phyloP scores from a whole-genome alignment of 2,888 invertebrate genomes.

The Heliconius erato region DNA sequence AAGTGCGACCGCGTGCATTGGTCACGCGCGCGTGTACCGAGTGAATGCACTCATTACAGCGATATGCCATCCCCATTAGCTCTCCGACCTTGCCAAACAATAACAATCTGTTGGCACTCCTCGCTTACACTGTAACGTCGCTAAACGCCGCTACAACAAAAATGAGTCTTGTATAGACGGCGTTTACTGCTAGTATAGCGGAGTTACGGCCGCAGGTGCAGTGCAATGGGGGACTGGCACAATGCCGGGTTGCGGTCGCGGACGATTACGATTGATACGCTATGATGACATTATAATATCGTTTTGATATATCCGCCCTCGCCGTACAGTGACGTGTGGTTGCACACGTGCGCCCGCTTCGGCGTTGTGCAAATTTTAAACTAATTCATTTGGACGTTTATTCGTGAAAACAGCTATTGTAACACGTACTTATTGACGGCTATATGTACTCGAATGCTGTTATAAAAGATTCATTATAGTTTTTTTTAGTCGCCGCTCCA shows the following conservation, averaged over 20 bases:
- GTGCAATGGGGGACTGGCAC: background rate
- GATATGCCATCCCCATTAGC: conserved; percentile 64
- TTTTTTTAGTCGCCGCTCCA: background rate
- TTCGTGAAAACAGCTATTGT: conserved; percentile 43
- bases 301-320: conserved; percentile 63
- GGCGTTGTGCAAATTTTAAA: conserved; percentile 44
- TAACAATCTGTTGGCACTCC: conserved; percentile 49
- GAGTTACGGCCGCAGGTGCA: background rate
- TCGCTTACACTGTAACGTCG: conserved; percentile 2
- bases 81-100: conserved; percentile 43
- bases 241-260: conserved; percentile 61
- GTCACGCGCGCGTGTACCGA: conserved; percentile 49
- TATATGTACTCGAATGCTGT: background rate
- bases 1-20: conserved; percentile 42
- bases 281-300: conserved; percentile 77
- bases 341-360: conserved; percentile 57
- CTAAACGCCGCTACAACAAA: background rate
- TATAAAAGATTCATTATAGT: background rate
- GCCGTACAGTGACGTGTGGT: conserved; percentile 35
- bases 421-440: conserved; percentile 15
- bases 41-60: conserved; percentile 65
- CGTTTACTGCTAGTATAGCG: background rate
- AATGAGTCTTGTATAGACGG: background rate
- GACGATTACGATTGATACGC: conserved; percentile 75
- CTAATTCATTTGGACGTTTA: conserved; percentile 53